Base-by-base conservation (phyloP, 2,113 vertebrate species). In the Sapajus apella region DNA sequence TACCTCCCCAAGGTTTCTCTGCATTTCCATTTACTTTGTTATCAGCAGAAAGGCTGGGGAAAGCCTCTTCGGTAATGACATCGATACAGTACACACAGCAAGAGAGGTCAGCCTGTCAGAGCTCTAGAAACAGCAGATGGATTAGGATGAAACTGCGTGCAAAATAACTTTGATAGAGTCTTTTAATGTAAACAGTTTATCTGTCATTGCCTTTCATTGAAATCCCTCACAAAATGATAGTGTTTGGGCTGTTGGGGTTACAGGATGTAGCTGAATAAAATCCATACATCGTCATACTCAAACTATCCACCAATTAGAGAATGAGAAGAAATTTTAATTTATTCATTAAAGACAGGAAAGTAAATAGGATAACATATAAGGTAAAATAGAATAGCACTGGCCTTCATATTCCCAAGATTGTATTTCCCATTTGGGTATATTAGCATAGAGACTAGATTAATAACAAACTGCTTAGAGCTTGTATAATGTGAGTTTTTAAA, bases 161-260 rank as follows among this genome's bases (percentile, higher is more conserved):
- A 98, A 98, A 98, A 98, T 98, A 98, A 98, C 98, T 98, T 98
- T 98, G 98, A 98, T 98, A 97, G 97, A 98, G 98, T 97, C 97
- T 98, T 98, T 97, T 98, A 97, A 97, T 98, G 97, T 98, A 98
- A 98, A 97, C 97, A 97, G 96, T 98, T 98, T 98, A 92, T 98
- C 97, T 98, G 86, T 87, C 96, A 94, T 95, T 97, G 97, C 45
- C 79, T 97, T 98, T 96, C 92, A 92, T 87, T 98, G 97, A 98
- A 98, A 97, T 95, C 86, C 40, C 90, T 75, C 40, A 1, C 64
- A 94, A 95, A 97, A 97, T 50, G 73, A 79, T 96, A 55, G 77
- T 66, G 25, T 96, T 80, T 83, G 50, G 81, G 20, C 35, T 50
- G 40, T 94, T 72, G 56, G 75, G 55, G 45, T 94, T 80, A 77